Evolutionary conservation across 2,113 vertebrate genomes (phyloP).

Genomic region (Colaptes auratus): DNA sequence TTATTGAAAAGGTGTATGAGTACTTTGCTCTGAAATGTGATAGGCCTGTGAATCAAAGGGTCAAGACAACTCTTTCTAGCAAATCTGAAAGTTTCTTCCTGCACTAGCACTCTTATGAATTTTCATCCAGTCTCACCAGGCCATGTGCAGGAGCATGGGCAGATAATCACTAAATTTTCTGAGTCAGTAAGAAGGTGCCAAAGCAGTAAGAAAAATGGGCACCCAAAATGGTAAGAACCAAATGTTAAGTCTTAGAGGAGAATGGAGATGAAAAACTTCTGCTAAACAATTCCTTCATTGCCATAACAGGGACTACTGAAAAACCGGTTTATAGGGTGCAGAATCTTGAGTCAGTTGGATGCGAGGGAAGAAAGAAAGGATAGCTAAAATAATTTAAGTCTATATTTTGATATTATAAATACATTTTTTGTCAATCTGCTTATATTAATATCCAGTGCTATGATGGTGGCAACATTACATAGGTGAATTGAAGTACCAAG

Average conservation of each 20-base stretch:
- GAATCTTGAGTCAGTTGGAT: background rate
- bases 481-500: background rate
- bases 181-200: background rate
- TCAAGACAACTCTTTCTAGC: background rate
- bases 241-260: background rate
- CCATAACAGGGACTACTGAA: background rate
- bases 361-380: background rate
- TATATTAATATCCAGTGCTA: background rate
- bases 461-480: background rate
- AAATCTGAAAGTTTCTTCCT: background rate
- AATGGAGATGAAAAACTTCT: background rate
- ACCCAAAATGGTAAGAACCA: background rate
- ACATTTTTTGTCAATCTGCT: slow-evolving; percentile 15
- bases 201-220: background rate
- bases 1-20: background rate
- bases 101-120: background rate
- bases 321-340: background rate
- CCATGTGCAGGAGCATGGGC: background rate
- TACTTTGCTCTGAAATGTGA: background rate
- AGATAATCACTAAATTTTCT: background rate
- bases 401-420: background rate
- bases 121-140: background rate
- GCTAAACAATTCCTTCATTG: background rate
- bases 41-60: background rate
- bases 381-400: background rate